phyloP scores from a whole-genome alignment of 2,113 vertebrate species.

The Anolis sagrei region DNA sequence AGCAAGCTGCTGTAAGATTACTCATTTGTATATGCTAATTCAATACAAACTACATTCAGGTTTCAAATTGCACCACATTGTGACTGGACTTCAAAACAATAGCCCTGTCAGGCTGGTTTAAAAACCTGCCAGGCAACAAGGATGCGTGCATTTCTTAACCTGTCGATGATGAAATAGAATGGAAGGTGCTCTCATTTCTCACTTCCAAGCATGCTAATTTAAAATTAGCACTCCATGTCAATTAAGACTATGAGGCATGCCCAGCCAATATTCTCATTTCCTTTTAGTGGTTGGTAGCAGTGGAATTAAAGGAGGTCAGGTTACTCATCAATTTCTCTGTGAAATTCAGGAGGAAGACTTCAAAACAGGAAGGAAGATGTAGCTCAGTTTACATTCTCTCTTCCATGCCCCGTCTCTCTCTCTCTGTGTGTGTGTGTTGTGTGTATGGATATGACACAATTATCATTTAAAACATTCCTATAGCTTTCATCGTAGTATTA shows the following conservation, averaged over 20 bases:
- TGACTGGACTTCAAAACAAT: neutral
- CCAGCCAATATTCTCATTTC: neutral
- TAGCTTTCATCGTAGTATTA: neutral
- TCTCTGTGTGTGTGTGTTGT: too few species aligned
- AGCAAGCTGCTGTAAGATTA: neutral
- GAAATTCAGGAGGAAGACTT: neutral
- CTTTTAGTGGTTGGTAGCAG: neutral
- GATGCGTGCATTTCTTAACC: neutral
- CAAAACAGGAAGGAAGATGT: neutral
- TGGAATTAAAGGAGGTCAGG: neutral
- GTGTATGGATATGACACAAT: neutral
- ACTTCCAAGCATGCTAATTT: neutral
- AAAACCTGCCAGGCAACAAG: neutral
- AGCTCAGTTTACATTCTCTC: neutral
- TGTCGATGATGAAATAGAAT: neutral
- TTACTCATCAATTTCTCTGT: neutral
- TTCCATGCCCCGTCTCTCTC: neutral
- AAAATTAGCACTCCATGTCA: conserved; percentile 4
- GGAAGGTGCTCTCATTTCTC: neutral
- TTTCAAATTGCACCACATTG: neutral
- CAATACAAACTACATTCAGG: neutral
- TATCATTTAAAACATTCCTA: neutral
- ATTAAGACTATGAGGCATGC: neutral
- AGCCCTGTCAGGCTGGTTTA: neutral
- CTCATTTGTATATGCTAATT: neutral